phyloP scores from a whole-genome alignment of 2,797 vertebrate genomes.

The Sparus aurata region DNA sequence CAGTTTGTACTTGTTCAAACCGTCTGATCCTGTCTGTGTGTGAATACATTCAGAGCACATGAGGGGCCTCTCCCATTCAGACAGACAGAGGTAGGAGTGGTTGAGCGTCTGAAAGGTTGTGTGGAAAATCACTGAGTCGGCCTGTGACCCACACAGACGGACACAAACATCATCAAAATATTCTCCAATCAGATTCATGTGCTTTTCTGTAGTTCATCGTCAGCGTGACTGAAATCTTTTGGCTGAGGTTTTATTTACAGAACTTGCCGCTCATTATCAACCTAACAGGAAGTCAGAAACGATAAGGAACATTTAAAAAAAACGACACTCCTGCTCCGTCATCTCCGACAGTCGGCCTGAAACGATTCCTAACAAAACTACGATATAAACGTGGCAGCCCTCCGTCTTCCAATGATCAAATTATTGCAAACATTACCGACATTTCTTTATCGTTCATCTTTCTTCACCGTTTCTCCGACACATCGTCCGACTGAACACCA shows the following conservation, averaged over 20 bases:
- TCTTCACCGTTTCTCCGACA: background rate
- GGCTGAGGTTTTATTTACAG: conserved; percentile 50
- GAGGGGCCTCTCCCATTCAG: conserved; percentile 44
- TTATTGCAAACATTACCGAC: conserved; percentile 58
- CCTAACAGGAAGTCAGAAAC: background rate
- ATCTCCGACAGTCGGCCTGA: background rate
- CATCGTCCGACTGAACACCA: too few relatives aligned
- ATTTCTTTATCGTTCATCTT: background rate
- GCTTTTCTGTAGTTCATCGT: background rate
- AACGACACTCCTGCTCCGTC: background rate
- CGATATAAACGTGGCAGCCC: conserved; percentile 2
- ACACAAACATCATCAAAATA: background rate
- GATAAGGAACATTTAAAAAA: background rate
- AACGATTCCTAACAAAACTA: background rate
- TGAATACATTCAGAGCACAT: conserved; percentile 54
- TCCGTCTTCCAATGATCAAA: background rate
- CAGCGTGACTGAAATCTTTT: conserved; percentile 3
- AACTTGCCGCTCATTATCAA: background rate
- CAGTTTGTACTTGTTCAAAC: conserved; percentile 8
- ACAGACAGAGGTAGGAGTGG: conserved; percentile 76
- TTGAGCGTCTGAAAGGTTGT: conserved; percentile 65
- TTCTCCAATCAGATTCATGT: conserved; percentile 17
- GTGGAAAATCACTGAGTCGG: conserved; percentile 65
- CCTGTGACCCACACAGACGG: conserved; percentile 27
- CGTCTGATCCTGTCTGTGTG: conserved; percentile 33